These are phyloP conservation scores for Epinephelus awoara DNA, from an alignment of 2,797 vertebrate genomes.

Conservation along the genomic window DNA sequence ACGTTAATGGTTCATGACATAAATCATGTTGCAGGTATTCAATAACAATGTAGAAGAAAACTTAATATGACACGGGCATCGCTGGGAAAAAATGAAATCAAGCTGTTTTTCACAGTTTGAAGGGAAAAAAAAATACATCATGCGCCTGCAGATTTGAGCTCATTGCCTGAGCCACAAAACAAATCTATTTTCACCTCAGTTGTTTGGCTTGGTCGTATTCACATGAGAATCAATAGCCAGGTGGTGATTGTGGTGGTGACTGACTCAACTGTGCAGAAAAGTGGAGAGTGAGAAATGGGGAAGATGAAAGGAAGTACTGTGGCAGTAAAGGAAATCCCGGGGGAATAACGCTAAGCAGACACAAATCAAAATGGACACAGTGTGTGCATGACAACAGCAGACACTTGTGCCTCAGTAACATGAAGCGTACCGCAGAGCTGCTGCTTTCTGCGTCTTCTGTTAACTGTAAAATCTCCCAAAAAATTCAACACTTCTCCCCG, in stretches of 20 bases:
- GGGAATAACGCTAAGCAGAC: slow-evolving; percentile 47
- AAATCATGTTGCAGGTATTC: not conserved
- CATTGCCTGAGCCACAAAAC: slow-evolving; percentile 48
- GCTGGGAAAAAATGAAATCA: slow-evolving; percentile 3
- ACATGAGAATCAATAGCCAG: slow-evolving; percentile 62
- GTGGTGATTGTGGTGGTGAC: slow-evolving; percentile 51
- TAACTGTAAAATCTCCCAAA: not conserved
- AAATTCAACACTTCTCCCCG: not conserved
- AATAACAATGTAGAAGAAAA: not conserved
- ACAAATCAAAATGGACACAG: slow-evolving; percentile 47
- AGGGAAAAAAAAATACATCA: slow-evolving; percentile 26
- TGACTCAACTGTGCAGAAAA: slow-evolving; percentile 50
- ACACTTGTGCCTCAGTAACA: slow-evolving; percentile 8
- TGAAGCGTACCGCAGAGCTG: slow-evolving; percentile 15
- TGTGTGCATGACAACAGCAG: slow-evolving; percentile 28
- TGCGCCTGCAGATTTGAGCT: slow-evolving; percentile 16
- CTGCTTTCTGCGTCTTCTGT: slow-evolving; percentile 5
- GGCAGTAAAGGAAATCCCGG: slow-evolving; percentile 41
- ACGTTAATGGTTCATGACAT: not conserved
- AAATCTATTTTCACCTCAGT: slow-evolving; percentile 77
- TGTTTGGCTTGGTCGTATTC: slow-evolving; percentile 64
- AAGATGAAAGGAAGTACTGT: slow-evolving; percentile 57
- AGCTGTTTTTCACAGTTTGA: slow-evolving; percentile 30
- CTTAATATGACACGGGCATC: not conserved
- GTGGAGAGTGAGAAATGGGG: slow-evolving; percentile 47